Conservation (phyloP, 2,113 vertebrate species). For the Colistium nudipinnis region DNA sequence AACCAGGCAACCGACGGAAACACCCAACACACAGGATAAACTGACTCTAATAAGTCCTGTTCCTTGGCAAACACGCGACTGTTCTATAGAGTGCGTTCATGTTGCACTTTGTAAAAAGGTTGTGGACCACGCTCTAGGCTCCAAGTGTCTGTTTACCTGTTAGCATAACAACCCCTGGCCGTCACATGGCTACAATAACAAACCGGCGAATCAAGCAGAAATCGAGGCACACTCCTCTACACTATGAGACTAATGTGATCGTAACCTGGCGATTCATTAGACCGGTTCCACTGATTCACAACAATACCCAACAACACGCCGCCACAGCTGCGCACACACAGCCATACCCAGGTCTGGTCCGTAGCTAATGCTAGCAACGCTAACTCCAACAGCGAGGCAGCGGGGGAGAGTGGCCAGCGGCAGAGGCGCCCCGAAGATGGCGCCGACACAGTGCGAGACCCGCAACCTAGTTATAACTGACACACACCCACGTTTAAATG, state of each 20-base stretch:
- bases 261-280: too few relatives aligned
- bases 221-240: not conserved
- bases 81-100: too few relatives aligned
- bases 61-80: not conserved
- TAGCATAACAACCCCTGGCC: constrained; percentile 36
- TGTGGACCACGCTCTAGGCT: not conserved
- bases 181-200: constrained; percentile 74
- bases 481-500: not conserved
- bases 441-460: constrained; percentile 54
- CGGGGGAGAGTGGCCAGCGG: constrained; percentile 54
- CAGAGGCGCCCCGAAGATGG: constrained; percentile 68
- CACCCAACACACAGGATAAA: constrained; percentile 29
- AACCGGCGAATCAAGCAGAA: constrained; percentile 14
- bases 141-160: not conserved
- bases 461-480: constrained; percentile 14
- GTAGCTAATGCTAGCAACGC: constrained; percentile 63
- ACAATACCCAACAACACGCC: not conserved
- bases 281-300: too few relatives aligned
- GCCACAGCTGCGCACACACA: too few relatives aligned
- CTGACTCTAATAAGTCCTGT: not conserved
- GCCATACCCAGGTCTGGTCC: not conserved
- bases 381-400: constrained; percentile 52
- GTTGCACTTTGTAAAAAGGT: too few relatives aligned
- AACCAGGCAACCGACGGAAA: constrained; percentile 64
- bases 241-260: too few relatives aligned